Base-by-base conservation (phyloP, 2,888 invertebrate genomes). In the Hesperia comma region DNA sequence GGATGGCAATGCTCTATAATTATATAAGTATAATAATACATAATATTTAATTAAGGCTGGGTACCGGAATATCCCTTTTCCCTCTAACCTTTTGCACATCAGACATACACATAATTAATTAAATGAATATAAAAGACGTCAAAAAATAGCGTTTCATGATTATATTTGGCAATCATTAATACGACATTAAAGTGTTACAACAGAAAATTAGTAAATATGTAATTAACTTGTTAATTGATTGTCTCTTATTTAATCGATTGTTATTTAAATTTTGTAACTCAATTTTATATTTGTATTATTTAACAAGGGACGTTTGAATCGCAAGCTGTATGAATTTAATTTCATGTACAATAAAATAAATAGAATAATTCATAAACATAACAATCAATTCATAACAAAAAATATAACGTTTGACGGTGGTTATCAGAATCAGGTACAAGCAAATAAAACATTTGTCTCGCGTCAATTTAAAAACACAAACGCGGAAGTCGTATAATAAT, bases 321-420 rank as follows among this genome's bases (percentile, higher is more conserved):
- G 5, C 12, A 19, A 19, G n/a, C 21, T 26, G 26, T 26, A 17
- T 10, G 2, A 26, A 49, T 19, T 51, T 26, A 21, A 62, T 63
- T 57, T 53, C 2, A 63, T 26, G 33, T 49, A 60, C 40, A 68
- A 60, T 46, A 54, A 41, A 68, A 60, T 46, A 54, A 41, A 54
- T 63, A 54, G 58, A 54, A 63, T 55, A 63, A 63, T 55, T 58
- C 49, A 60, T 60, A 67, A 68, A 68, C 60, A 57, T 46, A 68
- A 68, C 68, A 63, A 68, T 54, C n/a, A 21, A 54, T 57, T 33
- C n/a, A 56, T 32, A 66, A 66, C 43, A 60, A 66, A 63, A 66
- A 66, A 33, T 15, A 53, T 51, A 63, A 68, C 21, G 51, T 66
- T 46, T 49, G 17, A 49, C 63, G 68, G 68, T 63, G 63, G 64